Evolutionary conservation across 2,888 invertebrate genomes (phyloP), one percentile per base, ranked within the genome.

Genomic region (Lasioglossum malachurum): DNA sequence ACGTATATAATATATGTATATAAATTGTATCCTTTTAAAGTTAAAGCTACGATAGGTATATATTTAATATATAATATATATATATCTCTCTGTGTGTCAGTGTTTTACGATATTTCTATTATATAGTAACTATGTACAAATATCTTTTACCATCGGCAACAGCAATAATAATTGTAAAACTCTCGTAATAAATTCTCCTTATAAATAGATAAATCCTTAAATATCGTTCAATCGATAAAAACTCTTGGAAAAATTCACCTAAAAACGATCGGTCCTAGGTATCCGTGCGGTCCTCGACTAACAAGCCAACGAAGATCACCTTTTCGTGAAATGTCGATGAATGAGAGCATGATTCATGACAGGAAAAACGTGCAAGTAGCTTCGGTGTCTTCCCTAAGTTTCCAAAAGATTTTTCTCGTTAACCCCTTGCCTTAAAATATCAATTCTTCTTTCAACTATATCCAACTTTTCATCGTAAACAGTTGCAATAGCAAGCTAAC

Each of bases 101-200:
- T 84, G 35, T 84, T 80, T 60, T 76, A 74, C 80, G 73, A 12
- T 57, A 76, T 76, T 16, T 78, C 69, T 73, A 64, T 69, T 78
- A 73, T 86, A 80, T 86, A 80, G 74, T 82, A 82, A 88, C 77
- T 90, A 91, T 89, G 84, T 89, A 89, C 90, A 91, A 91, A 89
- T 82, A 74, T 84, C 79, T 86, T 72, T 84, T 82, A 86, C 57
- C 77, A 73, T 81, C 72, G 82, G 78, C 80, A 89, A 89, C 75
- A 88, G 74, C 72, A 64, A 82, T 89, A 89, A 88, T 87, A 83
- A 83, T 82, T 67, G 76, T 90, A 87, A 82, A 87, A 86, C 78
- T 89, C 75, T 84, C 64, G 82, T 80, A 88, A 81, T 80, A 83
- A 80, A 83, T 81, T 81, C 76, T 89, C 64, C 78, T 86, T 82